Evolutionary conservation across 1,140 invertebrate species (phyloP), one percentile per base, ranked within the genome.

Genomic region (Oreohelix idahoensis): DNA sequence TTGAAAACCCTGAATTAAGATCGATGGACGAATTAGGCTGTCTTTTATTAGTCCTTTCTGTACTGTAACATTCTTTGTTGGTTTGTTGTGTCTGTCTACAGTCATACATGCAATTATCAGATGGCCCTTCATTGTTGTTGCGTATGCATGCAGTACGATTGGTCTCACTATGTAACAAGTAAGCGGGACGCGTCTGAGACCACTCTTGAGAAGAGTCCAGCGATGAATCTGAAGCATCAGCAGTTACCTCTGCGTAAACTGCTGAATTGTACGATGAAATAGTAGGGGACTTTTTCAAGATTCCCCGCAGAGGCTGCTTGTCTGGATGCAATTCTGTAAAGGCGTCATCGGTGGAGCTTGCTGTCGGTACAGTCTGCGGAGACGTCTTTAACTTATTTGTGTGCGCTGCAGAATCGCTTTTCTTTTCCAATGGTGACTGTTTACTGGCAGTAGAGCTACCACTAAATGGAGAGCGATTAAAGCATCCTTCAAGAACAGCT

Each of bases 401-500:
- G 45, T 38, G 8, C 4, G 26, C 32, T 8, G 4, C 8, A 10
- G 1, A 23, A n/a, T 32, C n/a, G 8, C n/a, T 36, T 29, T 35
- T 53, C 36, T 79, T 17, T 26, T 29, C 49, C 4, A 17, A 17
- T n/a, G 17, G 17, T 1, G 63, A 17, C 0, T 23, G 8, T 36
- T 66, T 63, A 26, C 36, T 36, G 4, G 53, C 29, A 58, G 11
- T 4, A 32, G 63, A n/a, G 2, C 39, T 49, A 32, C 78, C 38
- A 0, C 63, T 36, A 35, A 79, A 69, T 11, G 32, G 13, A 2
- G 66, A 36, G 23, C 58, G 73, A 63, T 82, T 11, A 49, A 82
- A 82, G n/a, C 80, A 82, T 69, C 80, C 80, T 53, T 82, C 70
- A 20, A 82, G 66, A 17, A 82, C 36, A 42, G 70, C 45, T 45